Percentiles rank a stretch among this genome's conserved stretches.
These are phyloP conservation scores for Cygnus buccinator DNA, from an alignment of 2,113 vertebrate species.

Conservation along the genomic window DNA sequence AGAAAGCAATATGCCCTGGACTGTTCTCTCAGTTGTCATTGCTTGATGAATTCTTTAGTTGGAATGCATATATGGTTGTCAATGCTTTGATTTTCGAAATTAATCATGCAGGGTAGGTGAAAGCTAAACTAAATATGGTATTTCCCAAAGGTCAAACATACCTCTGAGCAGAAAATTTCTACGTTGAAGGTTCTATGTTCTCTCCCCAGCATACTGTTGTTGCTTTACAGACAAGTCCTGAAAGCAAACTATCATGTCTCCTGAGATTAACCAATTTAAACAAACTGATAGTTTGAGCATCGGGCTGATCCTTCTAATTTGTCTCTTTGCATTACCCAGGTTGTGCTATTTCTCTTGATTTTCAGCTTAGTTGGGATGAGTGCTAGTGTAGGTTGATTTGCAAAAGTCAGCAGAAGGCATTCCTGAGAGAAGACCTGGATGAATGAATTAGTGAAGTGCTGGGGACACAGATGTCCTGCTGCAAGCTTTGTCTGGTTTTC, in stretches of 20 bases:
- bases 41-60: neutral
- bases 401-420: neutral
- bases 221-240: neutral
- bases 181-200: neutral
- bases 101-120: neutral
- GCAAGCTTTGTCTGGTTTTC: neutral
- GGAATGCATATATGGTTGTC: neutral
- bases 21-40: neutral
- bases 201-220: neutral
- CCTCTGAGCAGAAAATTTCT: neutral
- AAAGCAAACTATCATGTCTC: neutral
- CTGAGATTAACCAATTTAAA: neutral
- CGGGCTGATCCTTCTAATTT: neutral
- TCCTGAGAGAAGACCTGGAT: neutral
- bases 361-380: neutral
- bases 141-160: neutral
- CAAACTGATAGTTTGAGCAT: neutral
- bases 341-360: neutral
- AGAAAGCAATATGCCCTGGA: neutral
- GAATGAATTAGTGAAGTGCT: neutral
- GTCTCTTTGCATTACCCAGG: neutral
- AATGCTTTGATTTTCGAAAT: conserved; percentile 8
- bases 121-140: neutral
- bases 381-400: neutral
- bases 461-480: neutral